Base-by-base conservation (phyloP, 1,140 invertebrate genomes). In the Neocloeon triangulifer region DNA sequence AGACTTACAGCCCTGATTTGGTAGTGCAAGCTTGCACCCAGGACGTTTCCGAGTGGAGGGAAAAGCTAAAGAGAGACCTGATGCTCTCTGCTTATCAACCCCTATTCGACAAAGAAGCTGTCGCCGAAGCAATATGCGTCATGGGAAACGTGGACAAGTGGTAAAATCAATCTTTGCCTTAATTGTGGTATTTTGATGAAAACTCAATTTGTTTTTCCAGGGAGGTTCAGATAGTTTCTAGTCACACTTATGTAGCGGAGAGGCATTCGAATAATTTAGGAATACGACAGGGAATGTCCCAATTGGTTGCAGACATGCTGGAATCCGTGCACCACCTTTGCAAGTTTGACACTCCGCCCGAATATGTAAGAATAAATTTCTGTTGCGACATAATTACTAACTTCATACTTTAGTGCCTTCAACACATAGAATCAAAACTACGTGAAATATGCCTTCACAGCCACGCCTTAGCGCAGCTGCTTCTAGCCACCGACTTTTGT, bases 381-480 rank as follows among this genome's bases (percentile, higher is more conserved):
- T 8, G 8, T 23, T 23, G 8, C 12, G 8, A 8, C 8, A 23
- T 23, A 23, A 8, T 12, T 8, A 23, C 12, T 8, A 23, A 8
- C n/a, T 13, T 30, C 19, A n/a, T 8, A 12, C 28, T 8, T 69
- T 69, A 89, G 80, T 88, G 82, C 46, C 49, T 86, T 28, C 66
- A 69, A 35, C 76, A 77, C 50, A 48, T 89, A 19, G 85, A 91
- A 53, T 70, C 77, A 33, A 69, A 78, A 43, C 50, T 91, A 14
- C 65, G 73, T 40, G 81, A 86, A 55, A 66, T 91, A 43, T 88
- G 77, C 56, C 55, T 82, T 19, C 68, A 78, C 34, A 88, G 82
- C 25, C 73, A 78, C 46, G 72, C 76, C n/a, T 45, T 91, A 23
- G 71, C 79, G 0, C 69, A 82, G 41, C 67, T 84, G 51, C 49